Evolutionary conservation across 2,888 invertebrate genomes (phyloP).

Genomic region (Eucera pruinosa): DNA sequence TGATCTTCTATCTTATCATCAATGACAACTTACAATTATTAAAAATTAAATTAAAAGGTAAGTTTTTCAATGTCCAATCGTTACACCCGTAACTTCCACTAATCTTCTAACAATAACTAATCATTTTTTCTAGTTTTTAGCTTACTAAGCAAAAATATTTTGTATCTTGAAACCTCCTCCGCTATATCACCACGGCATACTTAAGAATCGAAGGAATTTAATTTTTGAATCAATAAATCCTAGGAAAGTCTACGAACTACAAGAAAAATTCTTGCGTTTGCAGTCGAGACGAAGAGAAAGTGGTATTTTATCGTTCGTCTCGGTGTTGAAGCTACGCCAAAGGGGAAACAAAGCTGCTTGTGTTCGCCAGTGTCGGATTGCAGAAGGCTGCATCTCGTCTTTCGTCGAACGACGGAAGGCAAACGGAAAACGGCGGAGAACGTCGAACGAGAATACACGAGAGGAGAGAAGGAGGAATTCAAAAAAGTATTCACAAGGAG

Average conservation of each 20-base stretch:
- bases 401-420: conserved; percentile 43
- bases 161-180: too few species aligned
- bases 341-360: conserved; percentile 60
- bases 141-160: too few species aligned
- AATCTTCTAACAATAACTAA: too few species aligned
- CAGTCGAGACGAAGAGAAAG: conserved; percentile 27
- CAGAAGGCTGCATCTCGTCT: conserved; percentile 48
- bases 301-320: conserved; percentile 61
- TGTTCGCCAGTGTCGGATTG: conserved; percentile 56
- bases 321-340: conserved; percentile 52
- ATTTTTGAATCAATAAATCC: not conserved
- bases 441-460: conserved; percentile 12
- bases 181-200: too few species aligned
- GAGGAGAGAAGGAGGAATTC: conserved; percentile 19
- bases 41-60: too few species aligned
- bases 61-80: too few species aligned
- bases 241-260: conserved; percentile 26
- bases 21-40: too few species aligned
- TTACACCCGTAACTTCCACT: too few species aligned
- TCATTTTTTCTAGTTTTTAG: too few species aligned
- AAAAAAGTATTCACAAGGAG: conserved; percentile 67
- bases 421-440: conserved; percentile 40
- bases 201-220: too few species aligned
- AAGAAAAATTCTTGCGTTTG: conserved; percentile 45
- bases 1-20: too few species aligned